A percentile compares a stretch with the other conserved stretches of the same genome.
These are phyloP conservation scores for Oncorhynchus masou DNA, from an alignment of 2,113 vertebrate species.

Conservation along the genomic window DNA sequence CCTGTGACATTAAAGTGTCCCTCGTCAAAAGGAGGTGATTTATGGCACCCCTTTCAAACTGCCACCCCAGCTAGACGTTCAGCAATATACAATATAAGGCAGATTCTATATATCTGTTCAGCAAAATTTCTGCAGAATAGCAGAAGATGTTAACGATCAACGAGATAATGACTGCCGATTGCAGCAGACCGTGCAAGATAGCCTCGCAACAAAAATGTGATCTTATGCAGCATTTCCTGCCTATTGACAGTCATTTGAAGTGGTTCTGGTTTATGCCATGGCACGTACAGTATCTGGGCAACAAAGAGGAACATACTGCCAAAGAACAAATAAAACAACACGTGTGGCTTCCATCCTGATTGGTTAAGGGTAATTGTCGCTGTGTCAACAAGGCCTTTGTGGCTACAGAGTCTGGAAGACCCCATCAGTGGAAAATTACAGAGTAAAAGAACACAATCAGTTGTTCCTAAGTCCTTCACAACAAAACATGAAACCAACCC, in stretches of 20 bases:
- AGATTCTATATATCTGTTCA: background rate
- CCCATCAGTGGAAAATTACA: constrained; percentile 75
- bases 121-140: background rate
- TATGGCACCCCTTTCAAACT: background rate
- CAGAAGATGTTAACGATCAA: background rate
- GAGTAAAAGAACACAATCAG: constrained; percentile 61
- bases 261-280: background rate
- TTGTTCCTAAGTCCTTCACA: constrained; percentile 62
- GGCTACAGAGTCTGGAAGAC: constrained; percentile 62
- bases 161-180: background rate
- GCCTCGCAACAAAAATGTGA: background rate
- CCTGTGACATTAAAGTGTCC: background rate
- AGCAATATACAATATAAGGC: background rate
- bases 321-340: background rate
- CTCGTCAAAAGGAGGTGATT: background rate
- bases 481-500: constrained; percentile 55
- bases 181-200: background rate
- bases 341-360: constrained; percentile 51
- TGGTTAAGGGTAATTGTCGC: constrained; percentile 71
- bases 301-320: too few relatives aligned
- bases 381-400: constrained; percentile 72
- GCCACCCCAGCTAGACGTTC: background rate
- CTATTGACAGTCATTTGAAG: background rate
- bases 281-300: background rate
- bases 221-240: background rate